These are phyloP conservation scores for Dascillus cervinus DNA, from an alignment of 2,888 invertebrate genomes.

Conservation along the genomic window DNA sequence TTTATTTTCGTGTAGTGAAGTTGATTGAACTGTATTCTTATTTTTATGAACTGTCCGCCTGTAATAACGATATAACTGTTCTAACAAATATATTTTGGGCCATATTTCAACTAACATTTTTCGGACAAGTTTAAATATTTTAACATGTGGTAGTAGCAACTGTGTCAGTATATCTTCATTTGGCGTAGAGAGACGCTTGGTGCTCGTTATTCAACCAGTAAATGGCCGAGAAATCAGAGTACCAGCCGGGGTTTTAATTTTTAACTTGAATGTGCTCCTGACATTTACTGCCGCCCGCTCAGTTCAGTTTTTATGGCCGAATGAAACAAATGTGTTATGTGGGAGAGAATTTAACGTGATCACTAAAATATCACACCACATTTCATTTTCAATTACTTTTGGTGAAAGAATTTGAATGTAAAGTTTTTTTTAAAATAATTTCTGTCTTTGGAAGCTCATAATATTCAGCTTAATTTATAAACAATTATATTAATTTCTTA, in stretches of 20 bases:
- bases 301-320: slow-evolving; percentile 34
- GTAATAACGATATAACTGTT: no score
- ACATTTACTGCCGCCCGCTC: slow-evolving; percentile 38
- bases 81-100: no score
- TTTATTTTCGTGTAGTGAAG: no score
- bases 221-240: slow-evolving; percentile 41
- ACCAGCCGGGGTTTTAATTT: slow-evolving; percentile 39
- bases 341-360: slow-evolving; percentile 26
- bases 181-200: slow-evolving; percentile 29
- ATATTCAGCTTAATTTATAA: no score
- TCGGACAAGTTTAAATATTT: slow-evolving; percentile 40
- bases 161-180: slow-evolving; percentile 37
- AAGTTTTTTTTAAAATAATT: no score
- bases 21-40: no score
- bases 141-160: slow-evolving; percentile 36
- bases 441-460: no score
- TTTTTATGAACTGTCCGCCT: no score
- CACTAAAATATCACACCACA: slow-evolving; percentile 22
- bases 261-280: slow-evolving; percentile 40
- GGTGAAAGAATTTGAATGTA: no score
- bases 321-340: slow-evolving; percentile 35
- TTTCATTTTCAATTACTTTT: slow-evolving; percentile 23
- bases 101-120: no score
- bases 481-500: no score
- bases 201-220: slow-evolving; percentile 37